Base-by-base conservation (phyloP, 1,140 invertebrate genomes). In the Ruditapes philippinarum region DNA sequence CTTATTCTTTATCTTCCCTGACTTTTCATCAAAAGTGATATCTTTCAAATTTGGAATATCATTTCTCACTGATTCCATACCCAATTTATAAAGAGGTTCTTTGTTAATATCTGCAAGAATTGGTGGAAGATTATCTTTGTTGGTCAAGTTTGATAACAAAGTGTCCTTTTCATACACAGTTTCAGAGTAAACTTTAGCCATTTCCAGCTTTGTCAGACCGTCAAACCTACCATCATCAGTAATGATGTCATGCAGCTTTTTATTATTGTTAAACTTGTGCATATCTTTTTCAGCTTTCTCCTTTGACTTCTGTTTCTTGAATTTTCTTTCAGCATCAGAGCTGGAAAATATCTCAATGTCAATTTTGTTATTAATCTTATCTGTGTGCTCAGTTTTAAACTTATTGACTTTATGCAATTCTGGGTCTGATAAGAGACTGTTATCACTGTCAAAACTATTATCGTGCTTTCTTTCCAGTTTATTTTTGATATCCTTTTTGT, bases 1-100 rank as follows among this genome's bases (percentile, higher is more conserved):
- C 83, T 92, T 92, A 40, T 87, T 92, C 51, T 89, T 89, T 5
- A 49, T 31, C 51, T 88, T 90, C 7, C 76, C 62, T 28, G 33
- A 90, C 57, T 81, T 82, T 17, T 89, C 87, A 25, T 74, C 54
- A 51, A 38, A 42, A 74, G n/a, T 25, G 22, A 74, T 57, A 65
- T 83, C 80, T 83, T 88, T 88, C 25, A 88, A 51, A 12, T 51
- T 68, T 31, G 85, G 85, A 70, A 88, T 88, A 54, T 88, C 85
- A 65, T 80, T 79, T 70, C 76, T 88, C 11, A 88, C 74, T 19
- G 76, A 88, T 17, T 88, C 85, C 31, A 80, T 33, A 68, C 54
- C 85, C 40, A 88, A 38, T 28, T 88, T 88, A 33, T 79, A 88
- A 9, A 88, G 40, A 22, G 85, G 68, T 76, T 92, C 73, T 88